Conservation (phyloP, 2,888 invertebrate genomes). For the Halictus ligatus region DNA sequence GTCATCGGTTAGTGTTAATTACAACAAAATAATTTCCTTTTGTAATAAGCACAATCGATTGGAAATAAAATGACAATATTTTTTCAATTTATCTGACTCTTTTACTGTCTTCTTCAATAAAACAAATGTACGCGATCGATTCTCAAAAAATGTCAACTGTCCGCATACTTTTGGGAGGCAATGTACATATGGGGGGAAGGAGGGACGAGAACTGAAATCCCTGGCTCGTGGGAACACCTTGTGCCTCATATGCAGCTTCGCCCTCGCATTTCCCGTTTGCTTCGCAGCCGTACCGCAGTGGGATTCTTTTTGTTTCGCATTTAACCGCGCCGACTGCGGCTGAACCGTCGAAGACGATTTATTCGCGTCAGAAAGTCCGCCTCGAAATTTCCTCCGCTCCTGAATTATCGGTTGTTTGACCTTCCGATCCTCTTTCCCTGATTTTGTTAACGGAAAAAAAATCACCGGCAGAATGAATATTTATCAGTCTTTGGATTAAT, state of each 20-base stretch:
- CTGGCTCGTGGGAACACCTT: constrained; percentile 18
- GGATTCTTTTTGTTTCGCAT: constrained; percentile 40
- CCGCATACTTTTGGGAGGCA: neutral
- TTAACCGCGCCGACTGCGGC: neutral
- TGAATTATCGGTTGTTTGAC: constrained; percentile 54
- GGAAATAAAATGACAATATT: too few species aligned
- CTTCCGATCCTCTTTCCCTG: constrained; percentile 37
- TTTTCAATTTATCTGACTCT: neutral
- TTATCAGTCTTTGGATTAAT: constrained; percentile 51
- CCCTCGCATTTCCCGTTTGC: neutral
- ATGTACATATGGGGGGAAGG: neutral
- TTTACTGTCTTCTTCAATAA: neutral
- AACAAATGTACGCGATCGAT: neutral
- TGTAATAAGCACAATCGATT: too few species aligned
- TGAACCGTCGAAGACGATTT: constrained; percentile 54
- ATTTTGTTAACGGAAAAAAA: constrained; percentile 30
- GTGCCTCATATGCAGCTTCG: constrained; percentile 42
- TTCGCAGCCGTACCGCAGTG: constrained; percentile 23
- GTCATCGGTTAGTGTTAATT: too few species aligned
- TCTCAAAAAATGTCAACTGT: neutral
- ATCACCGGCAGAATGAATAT: constrained; percentile 37
- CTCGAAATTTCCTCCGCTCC: constrained; percentile 2
- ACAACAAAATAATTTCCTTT: too few species aligned
- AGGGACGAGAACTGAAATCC: neutral
- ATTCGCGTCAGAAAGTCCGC: constrained; percentile 41